Conservation (phyloP, 2,113 vertebrate genomes). For the Alouatta palliata region DNA sequence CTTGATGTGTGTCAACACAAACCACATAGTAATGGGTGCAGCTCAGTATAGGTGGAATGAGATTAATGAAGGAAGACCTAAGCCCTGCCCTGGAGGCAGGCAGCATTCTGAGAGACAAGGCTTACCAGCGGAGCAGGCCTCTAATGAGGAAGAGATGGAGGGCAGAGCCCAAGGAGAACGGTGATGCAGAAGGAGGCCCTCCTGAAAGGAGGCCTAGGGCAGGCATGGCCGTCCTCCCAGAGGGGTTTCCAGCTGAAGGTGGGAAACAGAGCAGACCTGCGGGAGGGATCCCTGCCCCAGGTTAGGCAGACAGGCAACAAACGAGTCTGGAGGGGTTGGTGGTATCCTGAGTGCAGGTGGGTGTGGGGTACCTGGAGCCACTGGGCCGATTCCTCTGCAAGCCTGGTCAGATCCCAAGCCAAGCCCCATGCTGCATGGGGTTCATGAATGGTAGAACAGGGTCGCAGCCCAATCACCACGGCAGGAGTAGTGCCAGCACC, state of each 20-base stretch:
- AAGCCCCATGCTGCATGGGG: too few species aligned
- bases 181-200: too few species aligned
- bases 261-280: neutral
- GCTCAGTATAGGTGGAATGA: neutral
- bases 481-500: neutral
- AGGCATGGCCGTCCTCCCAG: neutral
- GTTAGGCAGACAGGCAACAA: neutral
- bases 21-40: neutral
- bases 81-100: neutral
- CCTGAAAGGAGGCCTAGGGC: neutral
- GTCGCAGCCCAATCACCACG: neutral
- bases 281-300: neutral
- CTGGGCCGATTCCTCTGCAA: too few species aligned
- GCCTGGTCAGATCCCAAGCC: neutral
- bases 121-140: fast-evolving
- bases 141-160: fast-evolving
- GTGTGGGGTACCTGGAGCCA: neutral
- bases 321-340: fast-evolving
- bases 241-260: neutral
- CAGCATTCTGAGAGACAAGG: neutral
- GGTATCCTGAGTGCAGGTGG: fast-evolving
- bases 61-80: neutral
- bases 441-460: neutral
- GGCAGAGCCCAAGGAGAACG: too few species aligned
- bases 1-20: too few species aligned